Conservation (phyloP, 2,888 invertebrate species). For the Flexamia atlantica region DNA sequence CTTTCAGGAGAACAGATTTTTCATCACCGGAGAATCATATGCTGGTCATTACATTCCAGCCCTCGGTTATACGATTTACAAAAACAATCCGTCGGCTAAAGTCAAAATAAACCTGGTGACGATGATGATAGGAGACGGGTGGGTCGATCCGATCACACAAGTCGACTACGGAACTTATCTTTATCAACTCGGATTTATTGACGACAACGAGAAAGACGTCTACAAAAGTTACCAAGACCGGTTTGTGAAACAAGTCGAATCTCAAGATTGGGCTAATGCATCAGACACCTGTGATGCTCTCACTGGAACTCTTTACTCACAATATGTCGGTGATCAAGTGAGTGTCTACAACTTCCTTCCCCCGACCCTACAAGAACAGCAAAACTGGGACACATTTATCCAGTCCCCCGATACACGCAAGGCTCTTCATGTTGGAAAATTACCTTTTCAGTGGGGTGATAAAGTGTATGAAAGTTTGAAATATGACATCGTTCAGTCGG, state of each 20-base stretch:
- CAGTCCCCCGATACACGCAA: slow-evolving; percentile 78
- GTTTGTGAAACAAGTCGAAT: slow-evolving; percentile 78
- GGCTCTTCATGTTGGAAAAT: slow-evolving; percentile 88
- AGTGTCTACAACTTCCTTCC: slow-evolving; percentile 34
- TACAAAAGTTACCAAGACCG: slow-evolving; percentile 26
- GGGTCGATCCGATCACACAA: slow-evolving; percentile 88
- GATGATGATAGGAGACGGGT: slow-evolving; percentile 88
- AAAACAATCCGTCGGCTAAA: slow-evolving; percentile 78
- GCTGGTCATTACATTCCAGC: slow-evolving; percentile 91
- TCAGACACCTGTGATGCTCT: not conserved
- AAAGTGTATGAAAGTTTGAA: slow-evolving; percentile 82
- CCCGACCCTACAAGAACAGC: not conserved
- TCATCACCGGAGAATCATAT: slow-evolving; percentile 93
- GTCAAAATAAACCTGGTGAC: slow-evolving; percentile 85
- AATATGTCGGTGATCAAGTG: slow-evolving; percentile 34
- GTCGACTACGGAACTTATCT: slow-evolving; percentile 87
- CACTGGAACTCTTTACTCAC: not conserved
- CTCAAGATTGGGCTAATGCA: slow-evolving; percentile 83
- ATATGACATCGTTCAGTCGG: slow-evolving; percentile 89
- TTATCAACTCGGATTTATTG: slow-evolving; percentile 84
- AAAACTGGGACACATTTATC: slow-evolving; percentile 72
- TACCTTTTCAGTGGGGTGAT: not conserved
- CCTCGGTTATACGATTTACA: slow-evolving; percentile 84
- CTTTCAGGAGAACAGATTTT: slow-evolving; percentile 86
- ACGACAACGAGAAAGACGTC: slow-evolving; percentile 25